phyloP scores from a whole-genome alignment of 2,113 vertebrate genomes.

The Ageneiosus marmoratus region DNA sequence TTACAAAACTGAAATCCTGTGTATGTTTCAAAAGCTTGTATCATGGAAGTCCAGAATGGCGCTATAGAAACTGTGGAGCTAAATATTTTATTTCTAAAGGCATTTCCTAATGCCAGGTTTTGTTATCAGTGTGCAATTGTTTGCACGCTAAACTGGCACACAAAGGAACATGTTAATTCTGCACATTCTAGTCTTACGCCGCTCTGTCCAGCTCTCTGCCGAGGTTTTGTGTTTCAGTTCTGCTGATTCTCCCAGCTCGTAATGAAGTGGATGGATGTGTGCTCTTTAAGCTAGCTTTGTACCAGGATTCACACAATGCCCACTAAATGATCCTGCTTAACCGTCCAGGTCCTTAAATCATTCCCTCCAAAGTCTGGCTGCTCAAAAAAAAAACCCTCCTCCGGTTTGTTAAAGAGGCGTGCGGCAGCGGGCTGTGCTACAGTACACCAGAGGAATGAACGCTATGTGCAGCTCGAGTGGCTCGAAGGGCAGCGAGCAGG shows the following conservation, averaged over 20 bases:
- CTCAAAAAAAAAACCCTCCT: background rate
- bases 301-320: background rate
- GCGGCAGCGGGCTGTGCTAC: background rate
- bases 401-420: background rate
- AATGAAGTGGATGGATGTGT: background rate
- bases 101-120: background rate
- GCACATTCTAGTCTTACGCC: slow-evolving; percentile 1
- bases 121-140: too few relatives aligned
- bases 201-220: background rate
- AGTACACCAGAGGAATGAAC: slow-evolving; percentile 5
- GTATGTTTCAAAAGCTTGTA: background rate
- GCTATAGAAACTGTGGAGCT: background rate
- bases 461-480: slow-evolving; percentile 19
- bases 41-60: background rate
- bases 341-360: slow-evolving; percentile 2
- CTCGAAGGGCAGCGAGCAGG: slow-evolving; percentile 33
- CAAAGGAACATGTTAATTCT: slow-evolving; percentile 9
- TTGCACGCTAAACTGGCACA: background rate
- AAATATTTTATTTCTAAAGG: background rate
- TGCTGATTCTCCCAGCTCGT: background rate
- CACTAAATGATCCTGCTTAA: slow-evolving; percentile 21
- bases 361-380: background rate
- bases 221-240: slow-evolving; percentile 5
- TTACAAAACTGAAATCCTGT: background rate
- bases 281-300: background rate